Evolutionary conservation across 2,888 invertebrate species (phyloP).

Genomic region (Hemistola chrysoprasaria): DNA sequence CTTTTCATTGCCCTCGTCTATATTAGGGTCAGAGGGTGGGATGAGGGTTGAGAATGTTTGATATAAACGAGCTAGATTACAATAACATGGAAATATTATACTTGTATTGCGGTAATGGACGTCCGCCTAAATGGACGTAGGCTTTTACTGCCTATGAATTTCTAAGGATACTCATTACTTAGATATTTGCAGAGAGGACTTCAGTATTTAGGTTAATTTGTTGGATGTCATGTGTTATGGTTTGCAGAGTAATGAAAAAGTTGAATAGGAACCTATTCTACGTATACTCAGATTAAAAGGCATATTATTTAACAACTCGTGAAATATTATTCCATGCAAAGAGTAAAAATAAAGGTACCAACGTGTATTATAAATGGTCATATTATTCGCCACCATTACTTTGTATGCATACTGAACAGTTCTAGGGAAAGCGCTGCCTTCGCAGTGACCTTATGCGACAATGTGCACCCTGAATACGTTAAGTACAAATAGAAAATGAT

Average conservation of each 20-base stretch:
- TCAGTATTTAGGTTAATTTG: constrained; percentile 15
- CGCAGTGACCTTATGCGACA: constrained; percentile 1
- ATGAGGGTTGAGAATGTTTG: constrained; percentile 53
- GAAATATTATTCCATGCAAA: too few relatives aligned
- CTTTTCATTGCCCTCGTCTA: constrained; percentile 5
- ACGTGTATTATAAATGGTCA: too few relatives aligned
- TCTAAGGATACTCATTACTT: constrained; percentile 11
- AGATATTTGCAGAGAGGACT: too few relatives aligned
- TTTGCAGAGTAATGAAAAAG: too few relatives aligned
- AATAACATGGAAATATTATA: constrained; percentile 30
- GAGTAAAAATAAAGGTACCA: too few relatives aligned
- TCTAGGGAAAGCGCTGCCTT: constrained; percentile 6
- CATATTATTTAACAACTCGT: too few relatives aligned
- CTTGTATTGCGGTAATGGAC: constrained; percentile 7
- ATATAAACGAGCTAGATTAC: constrained; percentile 26
- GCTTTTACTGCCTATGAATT: constrained; percentile 14
- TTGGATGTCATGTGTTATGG: neutral
- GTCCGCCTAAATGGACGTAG: constrained; percentile 11
- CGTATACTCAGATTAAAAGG: too few relatives aligned
- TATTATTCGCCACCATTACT: too few relatives aligned
- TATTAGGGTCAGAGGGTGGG: constrained; percentile 24
- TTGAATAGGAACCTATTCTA: too few relatives aligned
- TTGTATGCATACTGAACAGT: constrained; percentile 1
- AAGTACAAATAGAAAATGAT: constrained; percentile 3
- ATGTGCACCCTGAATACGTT: neutral